These are phyloP conservation scores for Platycheirus rosarum DNA, from an alignment of 2,888 invertebrate genomes.

Conservation along the genomic window DNA sequence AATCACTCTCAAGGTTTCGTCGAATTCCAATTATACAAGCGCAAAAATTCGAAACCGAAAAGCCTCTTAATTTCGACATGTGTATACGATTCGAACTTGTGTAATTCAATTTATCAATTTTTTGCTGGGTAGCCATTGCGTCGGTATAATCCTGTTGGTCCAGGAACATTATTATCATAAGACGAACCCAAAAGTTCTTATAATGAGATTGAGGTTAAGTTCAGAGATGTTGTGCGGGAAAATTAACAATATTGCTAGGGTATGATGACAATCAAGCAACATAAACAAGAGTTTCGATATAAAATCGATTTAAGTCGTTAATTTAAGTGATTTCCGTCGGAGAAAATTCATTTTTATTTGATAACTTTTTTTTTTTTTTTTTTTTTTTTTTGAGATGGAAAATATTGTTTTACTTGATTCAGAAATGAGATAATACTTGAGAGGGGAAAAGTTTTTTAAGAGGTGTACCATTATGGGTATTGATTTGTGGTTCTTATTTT, in stretches of 20 bases:
- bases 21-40: background rate
- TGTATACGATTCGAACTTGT: background rate
- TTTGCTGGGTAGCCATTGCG: too few species aligned
- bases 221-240: constrained; percentile 10
- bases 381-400: background rate
- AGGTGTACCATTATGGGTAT: too few species aligned
- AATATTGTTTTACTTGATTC: background rate
- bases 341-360: background rate
- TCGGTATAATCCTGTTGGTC: constrained; percentile 19
- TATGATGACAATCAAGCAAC: constrained; percentile 1
- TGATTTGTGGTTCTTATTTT: background rate
- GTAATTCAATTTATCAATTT: constrained; percentile 32
- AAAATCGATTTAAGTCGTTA: constrained; percentile 34
- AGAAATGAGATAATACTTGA: background rate
- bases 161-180: background rate
- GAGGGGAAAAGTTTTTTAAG: too few species aligned
- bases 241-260: constrained; percentile 24
- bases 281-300: constrained; percentile 4
- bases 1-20: constrained; percentile 9
- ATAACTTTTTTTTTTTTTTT: too few species aligned
- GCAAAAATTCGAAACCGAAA: background rate
- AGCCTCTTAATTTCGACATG: constrained; percentile 10
- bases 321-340: constrained; percentile 26
- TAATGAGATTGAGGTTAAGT: constrained; percentile 15
- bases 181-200: constrained; percentile 12